phyloP scores from a whole-genome alignment of 2,888 invertebrate genomes.

The Drosophila mimetica region DNA sequence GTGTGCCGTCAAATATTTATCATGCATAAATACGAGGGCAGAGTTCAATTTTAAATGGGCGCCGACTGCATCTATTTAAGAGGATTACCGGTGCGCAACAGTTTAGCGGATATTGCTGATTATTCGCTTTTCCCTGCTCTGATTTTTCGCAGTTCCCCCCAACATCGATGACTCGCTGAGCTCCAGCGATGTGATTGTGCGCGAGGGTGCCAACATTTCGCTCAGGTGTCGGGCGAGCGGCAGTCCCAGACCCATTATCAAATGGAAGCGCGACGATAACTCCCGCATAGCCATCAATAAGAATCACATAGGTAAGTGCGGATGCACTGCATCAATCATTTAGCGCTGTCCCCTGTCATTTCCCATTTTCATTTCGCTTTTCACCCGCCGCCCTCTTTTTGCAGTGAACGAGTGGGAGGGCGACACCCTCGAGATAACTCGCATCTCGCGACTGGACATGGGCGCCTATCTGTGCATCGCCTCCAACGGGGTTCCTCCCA shows the following conservation, averaged over 20 bases:
- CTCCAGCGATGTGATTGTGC: conserved; percentile 94
- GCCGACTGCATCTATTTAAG: conserved; percentile 44
- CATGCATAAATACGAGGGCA: conserved; percentile 27
- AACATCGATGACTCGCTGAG: conserved; percentile 95
- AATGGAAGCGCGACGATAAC: conserved; percentile 96
- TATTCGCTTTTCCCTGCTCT: neutral
- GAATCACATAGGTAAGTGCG: conserved; percentile 89
- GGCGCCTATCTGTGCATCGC: conserved; percentile 97
- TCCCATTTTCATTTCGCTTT: neutral
- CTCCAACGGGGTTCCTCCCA: conserved; percentile 94
- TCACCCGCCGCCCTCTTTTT: neutral
- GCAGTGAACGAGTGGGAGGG: conserved; percentile 94
- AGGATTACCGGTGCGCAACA: conserved; percentile 48
- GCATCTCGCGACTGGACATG: conserved; percentile 95
- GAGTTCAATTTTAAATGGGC: conserved; percentile 56
- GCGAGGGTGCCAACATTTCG: conserved; percentile 95
- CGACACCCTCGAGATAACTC: conserved; percentile 92
- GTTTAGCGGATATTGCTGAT: conserved; percentile 35
- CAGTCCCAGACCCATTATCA: conserved; percentile 93
- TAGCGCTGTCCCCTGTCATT: conserved; percentile 37
- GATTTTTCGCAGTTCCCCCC: conserved; percentile 90
- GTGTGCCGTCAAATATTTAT: conserved; percentile 33
- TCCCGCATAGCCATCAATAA: conserved; percentile 94
- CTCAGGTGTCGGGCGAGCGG: conserved; percentile 95
- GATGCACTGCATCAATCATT: conserved; percentile 71